Evolutionary conservation across 2,888 invertebrate species (phyloP), one percentile per base, ranked within the genome.

Genomic region (Drosophila emarginata): DNA sequence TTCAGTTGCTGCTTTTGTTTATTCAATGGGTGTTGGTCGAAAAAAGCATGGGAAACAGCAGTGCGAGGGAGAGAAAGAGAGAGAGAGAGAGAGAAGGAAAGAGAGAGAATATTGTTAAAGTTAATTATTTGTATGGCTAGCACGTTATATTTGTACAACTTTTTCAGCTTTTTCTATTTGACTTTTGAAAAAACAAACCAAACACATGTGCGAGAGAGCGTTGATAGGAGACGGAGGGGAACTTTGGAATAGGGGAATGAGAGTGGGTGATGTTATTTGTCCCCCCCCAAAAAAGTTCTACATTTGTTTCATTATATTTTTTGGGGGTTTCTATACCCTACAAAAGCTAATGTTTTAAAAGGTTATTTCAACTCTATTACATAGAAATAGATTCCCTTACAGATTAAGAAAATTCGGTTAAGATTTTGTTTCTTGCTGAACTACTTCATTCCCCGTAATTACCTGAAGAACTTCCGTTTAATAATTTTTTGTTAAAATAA

Each of bases 41-140:
- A 15, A 18, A 50, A 62, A 11, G 2, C 45, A 5, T 40, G 15
- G 57, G 21, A 4, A 21, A 40, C 21, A 37, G 2, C 54, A 32
- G 61, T 12, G 23, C 14, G 21, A 60, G 15, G 37, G 50, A 28
- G 36, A 64, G 23, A n/a, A 52, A 51, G 52, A 39, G 40, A 26
- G 60, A 50, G 53, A 32, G 53, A 15, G 63, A 40, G 63, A 32
- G 26, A 28, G 50, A 39, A 36, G 21, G 69, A 26, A 60, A 62
- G 65, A 36, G 61, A 37, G 73, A 53, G 67, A 21, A 39, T 78
- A 80, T 76, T 83, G 87, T 86, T 80, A 86, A 81, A 86, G 80
- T 81, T 86, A 81, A 81, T 81, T 81, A 86, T 81, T 81, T 86
- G 80, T 86, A 86, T 83, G 83, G 76, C 76, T 62, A 53, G 86